These are phyloP conservation scores for Cebidichthys violaceus DNA, from an alignment of 2,113 vertebrate species.

Conservation along the genomic window DNA sequence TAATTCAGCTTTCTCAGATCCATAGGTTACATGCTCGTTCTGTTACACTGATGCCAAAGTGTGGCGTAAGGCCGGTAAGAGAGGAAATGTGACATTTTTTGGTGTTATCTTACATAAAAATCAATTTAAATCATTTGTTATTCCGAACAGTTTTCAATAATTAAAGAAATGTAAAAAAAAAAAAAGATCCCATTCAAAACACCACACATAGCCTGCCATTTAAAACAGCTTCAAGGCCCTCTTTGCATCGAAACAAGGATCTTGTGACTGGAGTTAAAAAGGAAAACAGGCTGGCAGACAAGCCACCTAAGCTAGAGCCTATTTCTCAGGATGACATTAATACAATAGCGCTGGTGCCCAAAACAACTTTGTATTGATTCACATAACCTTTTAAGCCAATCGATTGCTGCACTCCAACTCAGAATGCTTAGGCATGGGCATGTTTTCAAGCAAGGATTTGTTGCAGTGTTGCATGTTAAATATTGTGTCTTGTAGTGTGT, in stretches of 20 bases:
- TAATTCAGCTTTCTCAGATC: slow-evolving; percentile 48
- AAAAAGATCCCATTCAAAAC: slow-evolving; percentile 14
- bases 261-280: slow-evolving; percentile 68
- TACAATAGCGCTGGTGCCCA: slow-evolving; percentile 81
- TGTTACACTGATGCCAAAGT: neutral
- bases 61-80: neutral
- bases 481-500: slow-evolving; percentile 37
- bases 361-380: slow-evolving; percentile 85
- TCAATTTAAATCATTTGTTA: neutral
- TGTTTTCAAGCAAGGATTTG: slow-evolving; percentile 72
- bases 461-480: slow-evolving; percentile 70
- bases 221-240: slow-evolving; percentile 47
- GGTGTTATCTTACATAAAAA: neutral
- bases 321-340: slow-evolving; percentile 85
- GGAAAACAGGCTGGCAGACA: slow-evolving; percentile 75
- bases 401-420: slow-evolving; percentile 80
- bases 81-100: neutral
- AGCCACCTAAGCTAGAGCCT: slow-evolving; percentile 80
- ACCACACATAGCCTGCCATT: slow-evolving; percentile 14
- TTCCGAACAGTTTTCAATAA: neutral
- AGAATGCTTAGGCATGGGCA: slow-evolving; percentile 66
- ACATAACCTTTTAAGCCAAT: slow-evolving; percentile 83
- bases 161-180: neutral
- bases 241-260: slow-evolving; percentile 57
- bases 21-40: slow-evolving; percentile 19